phyloP scores from a whole-genome alignment of 2,113 vertebrate genomes.

The Menura novaehollandiae region DNA sequence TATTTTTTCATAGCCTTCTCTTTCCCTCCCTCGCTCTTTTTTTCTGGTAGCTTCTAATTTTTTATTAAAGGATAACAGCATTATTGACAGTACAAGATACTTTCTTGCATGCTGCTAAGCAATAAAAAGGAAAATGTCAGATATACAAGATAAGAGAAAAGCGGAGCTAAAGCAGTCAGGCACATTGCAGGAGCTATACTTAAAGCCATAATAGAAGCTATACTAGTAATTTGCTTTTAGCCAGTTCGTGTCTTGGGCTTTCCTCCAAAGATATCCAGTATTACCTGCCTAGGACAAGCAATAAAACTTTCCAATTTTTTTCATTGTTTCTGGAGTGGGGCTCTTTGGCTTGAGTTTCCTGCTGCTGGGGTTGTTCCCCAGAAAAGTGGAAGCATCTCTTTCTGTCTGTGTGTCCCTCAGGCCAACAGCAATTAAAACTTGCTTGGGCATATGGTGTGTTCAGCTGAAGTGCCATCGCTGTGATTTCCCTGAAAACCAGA shows the following conservation, averaged over 20 bases:
- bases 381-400: not conserved
- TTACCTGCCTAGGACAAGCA: not conserved
- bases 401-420: not conserved
- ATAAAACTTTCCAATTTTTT: not conserved
- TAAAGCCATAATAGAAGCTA: not conserved
- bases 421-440: not conserved
- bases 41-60: slow-evolving; percentile 31
- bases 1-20: slow-evolving; percentile 20
- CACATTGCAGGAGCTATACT: not conserved
- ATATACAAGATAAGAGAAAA: not conserved
- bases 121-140: slow-evolving; percentile 16
- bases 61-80: slow-evolving; percentile 37
- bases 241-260: not conserved
- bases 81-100: slow-evolving; percentile 39
- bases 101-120: not conserved
- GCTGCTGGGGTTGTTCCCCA: not conserved
- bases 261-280: not conserved
- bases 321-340: not conserved
- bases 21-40: not conserved
- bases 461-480: fast-evolving
- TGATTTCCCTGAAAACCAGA: not conserved
- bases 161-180: not conserved
- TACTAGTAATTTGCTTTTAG: slow-evolving; percentile 7
- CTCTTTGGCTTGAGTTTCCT: not conserved
- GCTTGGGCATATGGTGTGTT: not conserved